Conservation (phyloP, 2,113 vertebrate species). For the Vidua chalybeata region DNA sequence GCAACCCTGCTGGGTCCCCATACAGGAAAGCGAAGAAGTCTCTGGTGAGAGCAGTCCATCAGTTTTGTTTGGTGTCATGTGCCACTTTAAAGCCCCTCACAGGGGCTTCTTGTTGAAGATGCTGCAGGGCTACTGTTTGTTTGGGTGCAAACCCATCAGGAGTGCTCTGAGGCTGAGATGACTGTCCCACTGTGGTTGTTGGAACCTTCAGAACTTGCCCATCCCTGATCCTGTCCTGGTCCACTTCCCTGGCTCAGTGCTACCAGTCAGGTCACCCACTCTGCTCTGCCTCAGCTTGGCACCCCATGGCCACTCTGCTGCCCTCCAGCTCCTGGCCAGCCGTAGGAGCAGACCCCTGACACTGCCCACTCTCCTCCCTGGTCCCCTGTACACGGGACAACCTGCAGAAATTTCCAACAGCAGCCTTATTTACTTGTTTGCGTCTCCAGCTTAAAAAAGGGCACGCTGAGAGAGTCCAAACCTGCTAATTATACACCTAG, state of each 20-base stretch:
- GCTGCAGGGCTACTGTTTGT: neutral
- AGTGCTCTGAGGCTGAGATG: neutral
- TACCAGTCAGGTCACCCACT: neutral
- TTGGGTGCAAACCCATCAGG: neutral
- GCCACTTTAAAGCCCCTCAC: neutral
- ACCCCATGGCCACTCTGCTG: neutral
- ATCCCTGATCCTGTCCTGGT: too few species aligned
- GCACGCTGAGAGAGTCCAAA: neutral
- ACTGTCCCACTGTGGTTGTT: neutral
- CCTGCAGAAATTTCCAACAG: neutral
- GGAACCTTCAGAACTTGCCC: neutral
- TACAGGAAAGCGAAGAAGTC: neutral
- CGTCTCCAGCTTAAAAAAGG: neutral
- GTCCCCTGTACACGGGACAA: neutral
- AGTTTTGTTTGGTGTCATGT: neutral
- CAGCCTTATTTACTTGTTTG: slow-evolving; percentile 1
- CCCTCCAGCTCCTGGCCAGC: neutral
- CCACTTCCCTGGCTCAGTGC: fast-evolving
- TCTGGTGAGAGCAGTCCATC: neutral
- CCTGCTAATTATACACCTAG: slow-evolving; percentile 27
- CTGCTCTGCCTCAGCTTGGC: neutral
- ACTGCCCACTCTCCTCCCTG: neutral
- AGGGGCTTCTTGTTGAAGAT: neutral
- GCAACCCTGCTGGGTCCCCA: neutral
- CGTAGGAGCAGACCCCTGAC: neutral